Conservation (phyloP, 2,797 vertebrate species). For the Chloroceryle amazona region DNA sequence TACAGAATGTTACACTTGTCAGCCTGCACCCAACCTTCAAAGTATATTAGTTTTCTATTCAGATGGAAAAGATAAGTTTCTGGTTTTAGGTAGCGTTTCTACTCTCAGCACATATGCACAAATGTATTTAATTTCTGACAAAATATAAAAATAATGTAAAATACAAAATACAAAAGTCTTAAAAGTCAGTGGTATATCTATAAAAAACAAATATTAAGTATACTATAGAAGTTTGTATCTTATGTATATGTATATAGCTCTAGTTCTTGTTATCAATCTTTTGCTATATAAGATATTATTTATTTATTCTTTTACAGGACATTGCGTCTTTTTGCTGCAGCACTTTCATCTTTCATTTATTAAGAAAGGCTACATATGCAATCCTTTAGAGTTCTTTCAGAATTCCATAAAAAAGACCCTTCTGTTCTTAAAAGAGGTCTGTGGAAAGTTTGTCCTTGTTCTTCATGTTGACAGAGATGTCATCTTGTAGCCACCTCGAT, state of each 20-base stretch:
- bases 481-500: slow-evolving; percentile 7
- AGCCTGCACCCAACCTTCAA: neutral
- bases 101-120: neutral
- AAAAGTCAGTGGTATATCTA: neutral
- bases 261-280: neutral
- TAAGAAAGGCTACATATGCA: neutral
- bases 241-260: neutral
- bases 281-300: neutral
- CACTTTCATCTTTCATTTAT: slow-evolving; percentile 22
- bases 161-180: neutral
- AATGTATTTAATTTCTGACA: neutral
- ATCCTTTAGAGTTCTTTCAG: slow-evolving; percentile 15
- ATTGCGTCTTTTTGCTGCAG: neutral
- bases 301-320: neutral
- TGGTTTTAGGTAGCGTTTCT: neutral
- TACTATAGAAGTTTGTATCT: neutral
- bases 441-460: neutral
- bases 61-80: neutral
- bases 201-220: neutral
- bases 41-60: neutral
- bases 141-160: neutral
- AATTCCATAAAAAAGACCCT: neutral
- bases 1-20: neutral
- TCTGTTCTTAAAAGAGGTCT: neutral
- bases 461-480: slow-evolving; percentile 11